Evolutionary conservation across 2,797 vertebrate genomes (phyloP).

Genomic region (Capromys pilorides): DNA sequence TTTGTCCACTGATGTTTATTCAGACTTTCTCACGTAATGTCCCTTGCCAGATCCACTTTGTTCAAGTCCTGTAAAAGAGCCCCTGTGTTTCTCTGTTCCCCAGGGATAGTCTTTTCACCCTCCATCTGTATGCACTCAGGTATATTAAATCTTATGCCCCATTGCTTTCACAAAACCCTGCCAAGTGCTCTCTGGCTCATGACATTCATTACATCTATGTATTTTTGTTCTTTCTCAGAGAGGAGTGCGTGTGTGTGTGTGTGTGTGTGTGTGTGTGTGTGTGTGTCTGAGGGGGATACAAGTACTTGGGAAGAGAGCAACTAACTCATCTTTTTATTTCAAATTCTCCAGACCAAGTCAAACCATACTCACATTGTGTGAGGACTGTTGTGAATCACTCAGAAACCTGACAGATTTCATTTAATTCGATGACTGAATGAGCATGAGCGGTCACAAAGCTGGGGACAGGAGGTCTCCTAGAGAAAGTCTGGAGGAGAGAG

Average conservation of each 20-base stretch:
- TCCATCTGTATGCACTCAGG: background rate
- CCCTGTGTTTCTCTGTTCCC: background rate
- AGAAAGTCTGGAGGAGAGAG: background rate
- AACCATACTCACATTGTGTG: background rate
- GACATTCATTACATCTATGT: background rate
- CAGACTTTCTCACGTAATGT: background rate
- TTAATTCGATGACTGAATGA: background rate
- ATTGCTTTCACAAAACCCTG: background rate
- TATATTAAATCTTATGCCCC: background rate
- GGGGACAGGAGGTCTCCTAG: background rate
- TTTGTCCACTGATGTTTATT: background rate
- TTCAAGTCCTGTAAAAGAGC: background rate
- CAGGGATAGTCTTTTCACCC: background rate
- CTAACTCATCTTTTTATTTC: constrained; percentile 24
- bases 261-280: background rate
- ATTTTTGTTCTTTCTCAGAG: background rate
- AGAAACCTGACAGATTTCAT: background rate
- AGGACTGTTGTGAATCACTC: background rate
- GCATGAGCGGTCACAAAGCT: background rate
- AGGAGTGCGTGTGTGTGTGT: background rate
- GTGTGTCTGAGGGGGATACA: no score
- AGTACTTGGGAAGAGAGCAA: background rate
- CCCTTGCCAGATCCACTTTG: background rate
- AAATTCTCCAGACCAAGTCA: background rate
- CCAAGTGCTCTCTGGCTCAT: background rate